These are phyloP conservation scores for Huso huso DNA, from an alignment of 2,797 vertebrate species.

Conservation along the genomic window DNA sequence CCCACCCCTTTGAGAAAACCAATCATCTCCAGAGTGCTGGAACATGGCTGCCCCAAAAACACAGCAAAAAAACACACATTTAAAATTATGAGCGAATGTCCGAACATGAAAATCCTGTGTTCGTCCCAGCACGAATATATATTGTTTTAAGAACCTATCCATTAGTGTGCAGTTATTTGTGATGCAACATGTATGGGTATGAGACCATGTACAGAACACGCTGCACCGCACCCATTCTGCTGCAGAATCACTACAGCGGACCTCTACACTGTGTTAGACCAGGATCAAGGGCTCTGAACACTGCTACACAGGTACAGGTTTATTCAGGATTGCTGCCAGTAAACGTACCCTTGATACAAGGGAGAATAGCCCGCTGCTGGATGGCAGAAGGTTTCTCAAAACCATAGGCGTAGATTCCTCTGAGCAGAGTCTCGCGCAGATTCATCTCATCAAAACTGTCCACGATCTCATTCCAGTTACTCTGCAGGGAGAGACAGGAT, in stretches of 20 bases:
- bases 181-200: neutral
- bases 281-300: neutral
- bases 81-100: too few relatives aligned
- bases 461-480: constrained; percentile 83
- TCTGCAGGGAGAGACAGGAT: constrained; percentile 43
- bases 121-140: too few relatives aligned
- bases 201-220: neutral
- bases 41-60: too few relatives aligned
- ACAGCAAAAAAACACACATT: too few relatives aligned
- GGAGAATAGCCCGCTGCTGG: constrained; percentile 88
- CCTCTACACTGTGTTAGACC: neutral
- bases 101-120: too few relatives aligned
- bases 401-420: constrained; percentile 88
- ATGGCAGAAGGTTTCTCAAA: constrained; percentile 91
- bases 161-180: too few relatives aligned
- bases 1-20: too few relatives aligned
- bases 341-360: constrained; percentile 87
- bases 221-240: neutral
- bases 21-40: too few relatives aligned
- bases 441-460: constrained; percentile 91
- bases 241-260: too few relatives aligned
- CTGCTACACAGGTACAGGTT: neutral
- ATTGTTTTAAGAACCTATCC: too few relatives aligned
- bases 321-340: neutral
- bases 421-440: constrained; percentile 73